Evolutionary conservation across 2,797 vertebrate genomes (phyloP).

Genomic region (Poeciliopsis gracilis): DNA sequence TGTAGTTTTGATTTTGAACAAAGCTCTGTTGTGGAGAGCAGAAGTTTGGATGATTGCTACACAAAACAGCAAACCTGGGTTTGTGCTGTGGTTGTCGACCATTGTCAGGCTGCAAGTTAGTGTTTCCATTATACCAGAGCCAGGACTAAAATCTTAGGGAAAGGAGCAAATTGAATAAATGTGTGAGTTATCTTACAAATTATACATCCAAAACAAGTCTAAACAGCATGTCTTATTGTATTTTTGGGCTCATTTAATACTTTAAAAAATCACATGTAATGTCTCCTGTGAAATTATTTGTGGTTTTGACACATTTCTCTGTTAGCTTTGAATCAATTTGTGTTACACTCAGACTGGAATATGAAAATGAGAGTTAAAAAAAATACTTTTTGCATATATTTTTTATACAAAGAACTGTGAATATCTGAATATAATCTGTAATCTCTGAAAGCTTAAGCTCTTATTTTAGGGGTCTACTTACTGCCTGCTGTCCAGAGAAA

Average conservation of each 20-base stretch:
- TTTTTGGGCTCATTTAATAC: background rate
- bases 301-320: background rate
- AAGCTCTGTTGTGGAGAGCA: constrained; percentile 37
- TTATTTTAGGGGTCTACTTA: background rate
- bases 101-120: constrained; percentile 34
- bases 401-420: background rate
- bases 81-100: constrained; percentile 52
- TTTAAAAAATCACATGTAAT: background rate
- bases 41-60: constrained; percentile 47
- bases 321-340: background rate
- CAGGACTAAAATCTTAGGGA: constrained; percentile 44
- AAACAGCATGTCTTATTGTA: background rate
- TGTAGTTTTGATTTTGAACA: constrained; percentile 48
- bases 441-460: background rate
- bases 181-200: constrained; percentile 12
- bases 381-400: background rate
- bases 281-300: background rate
- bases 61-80: constrained; percentile 49
- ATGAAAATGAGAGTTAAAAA: background rate
- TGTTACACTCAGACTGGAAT: background rate
- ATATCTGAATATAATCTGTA: background rate
- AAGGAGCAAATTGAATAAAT: constrained; percentile 40
- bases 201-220: background rate
- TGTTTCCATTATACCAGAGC: constrained; percentile 33
- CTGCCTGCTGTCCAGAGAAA: background rate